Evolutionary conservation across 2,797 vertebrate species (phyloP).

Genomic region (Leptodon cayanensis): DNA sequence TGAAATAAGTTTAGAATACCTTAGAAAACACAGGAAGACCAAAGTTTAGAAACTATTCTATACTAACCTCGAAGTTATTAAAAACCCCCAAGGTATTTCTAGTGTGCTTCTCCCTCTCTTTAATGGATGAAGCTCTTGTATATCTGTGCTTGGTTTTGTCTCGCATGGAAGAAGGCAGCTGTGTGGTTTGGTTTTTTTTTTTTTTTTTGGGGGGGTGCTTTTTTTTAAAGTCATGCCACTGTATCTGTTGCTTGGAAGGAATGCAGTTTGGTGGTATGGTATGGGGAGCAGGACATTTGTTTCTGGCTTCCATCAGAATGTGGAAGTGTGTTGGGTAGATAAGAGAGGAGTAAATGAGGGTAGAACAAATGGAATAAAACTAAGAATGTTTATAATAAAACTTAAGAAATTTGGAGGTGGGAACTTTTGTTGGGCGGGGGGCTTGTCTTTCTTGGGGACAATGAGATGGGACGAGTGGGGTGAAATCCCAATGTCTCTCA

Average conservation of each 20-base stretch:
- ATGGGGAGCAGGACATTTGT: not conserved
- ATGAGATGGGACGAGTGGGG: not conserved
- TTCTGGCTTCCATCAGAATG: not conserved
- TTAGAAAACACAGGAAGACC: not conserved
- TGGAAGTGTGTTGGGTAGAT: not conserved
- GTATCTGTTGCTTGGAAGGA: slow-evolving; percentile 18
- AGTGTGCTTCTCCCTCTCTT: not conserved
- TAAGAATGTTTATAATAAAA: not conserved
- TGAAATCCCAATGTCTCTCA: not conserved
- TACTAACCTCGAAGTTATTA: not conserved
- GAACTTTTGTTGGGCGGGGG: not conserved
- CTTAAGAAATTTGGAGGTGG: not conserved
- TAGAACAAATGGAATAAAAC: not conserved
- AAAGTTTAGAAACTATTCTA: not conserved
- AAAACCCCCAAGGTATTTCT: not conserved
- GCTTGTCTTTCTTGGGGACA: not conserved
- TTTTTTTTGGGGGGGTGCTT: too few species aligned
- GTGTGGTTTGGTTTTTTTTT: not conserved
- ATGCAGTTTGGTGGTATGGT: not conserved
- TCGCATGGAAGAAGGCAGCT: not conserved
- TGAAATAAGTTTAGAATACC: not conserved
- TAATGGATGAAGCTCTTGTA: not conserved
- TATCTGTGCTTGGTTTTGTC: not conserved
- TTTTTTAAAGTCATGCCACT: not conserved
- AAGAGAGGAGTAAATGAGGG: not conserved